Evolutionary conservation across 2,797 vertebrate genomes (phyloP).

Genomic region (Oryzias dopingdopingensis): DNA sequence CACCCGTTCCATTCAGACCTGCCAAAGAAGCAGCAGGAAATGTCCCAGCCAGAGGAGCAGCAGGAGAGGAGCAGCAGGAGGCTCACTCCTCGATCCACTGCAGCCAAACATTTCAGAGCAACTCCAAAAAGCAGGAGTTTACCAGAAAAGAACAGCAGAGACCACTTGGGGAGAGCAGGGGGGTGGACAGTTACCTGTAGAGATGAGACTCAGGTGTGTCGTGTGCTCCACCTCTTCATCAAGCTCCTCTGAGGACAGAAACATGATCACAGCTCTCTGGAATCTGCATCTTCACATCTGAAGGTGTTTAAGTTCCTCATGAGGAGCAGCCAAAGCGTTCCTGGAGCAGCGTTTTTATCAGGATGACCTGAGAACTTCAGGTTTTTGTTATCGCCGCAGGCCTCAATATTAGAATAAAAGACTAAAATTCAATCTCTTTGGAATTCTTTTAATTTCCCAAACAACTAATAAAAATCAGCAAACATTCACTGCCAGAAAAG

Average conservation of each 20-base stretch:
- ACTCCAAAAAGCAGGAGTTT: constrained; percentile 10
- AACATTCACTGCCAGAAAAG: too few species aligned
- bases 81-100: constrained; percentile 15
- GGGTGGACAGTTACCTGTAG: constrained; percentile 6
- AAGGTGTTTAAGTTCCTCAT: too few species aligned
- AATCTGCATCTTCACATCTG: neutral
- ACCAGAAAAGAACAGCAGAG: constrained; percentile 1
- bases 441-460: too few species aligned
- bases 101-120: constrained; percentile 32
- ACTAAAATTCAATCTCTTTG: too few species aligned
- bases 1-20: constrained; percentile 26
- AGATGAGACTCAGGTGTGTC: neutral
- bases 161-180: constrained; percentile 7
- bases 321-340: too few species aligned
- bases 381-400: too few species aligned
- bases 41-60: constrained; percentile 45
- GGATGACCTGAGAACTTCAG: too few species aligned
- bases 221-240: constrained; percentile 23
- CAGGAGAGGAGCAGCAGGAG: constrained; percentile 1
- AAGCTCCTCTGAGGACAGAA: constrained; percentile 13
- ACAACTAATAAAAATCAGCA: too few species aligned
- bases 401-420: too few species aligned
- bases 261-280: neutral
- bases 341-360: too few species aligned
- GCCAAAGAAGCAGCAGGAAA: constrained; percentile 24